Conservation (phyloP, 2,888 invertebrate genomes). For the Limnephilus marmoratus region DNA sequence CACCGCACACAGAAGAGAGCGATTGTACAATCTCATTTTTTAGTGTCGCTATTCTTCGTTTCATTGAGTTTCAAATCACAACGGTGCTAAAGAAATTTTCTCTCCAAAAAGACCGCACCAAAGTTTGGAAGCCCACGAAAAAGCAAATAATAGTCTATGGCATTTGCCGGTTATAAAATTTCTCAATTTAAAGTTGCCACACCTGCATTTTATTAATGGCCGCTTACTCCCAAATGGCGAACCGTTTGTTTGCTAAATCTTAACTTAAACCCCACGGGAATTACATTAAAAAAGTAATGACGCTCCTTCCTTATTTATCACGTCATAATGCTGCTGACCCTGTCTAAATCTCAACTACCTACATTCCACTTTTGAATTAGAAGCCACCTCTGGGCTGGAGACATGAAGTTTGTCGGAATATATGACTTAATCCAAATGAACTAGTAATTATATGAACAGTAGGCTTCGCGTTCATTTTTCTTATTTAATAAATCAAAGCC, state of each 20-base stretch:
- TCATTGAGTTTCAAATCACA: too few relatives aligned
- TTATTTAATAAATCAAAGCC: too few relatives aligned
- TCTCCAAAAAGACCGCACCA: not conserved
- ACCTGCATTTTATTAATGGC: conserved; percentile 48
- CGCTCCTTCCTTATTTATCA: not conserved
- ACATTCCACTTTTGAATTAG: not conserved
- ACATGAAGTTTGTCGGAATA: too few relatives aligned
- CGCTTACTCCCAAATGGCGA: not conserved
- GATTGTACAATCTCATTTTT: too few relatives aligned
- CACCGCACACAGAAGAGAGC: too few relatives aligned
- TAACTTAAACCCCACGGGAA: not conserved
- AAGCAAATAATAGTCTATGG: conserved; percentile 21
- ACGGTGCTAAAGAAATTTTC: too few relatives aligned
- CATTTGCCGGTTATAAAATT: conserved; percentile 27
- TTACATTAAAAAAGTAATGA: not conserved
- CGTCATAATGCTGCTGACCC: not conserved
- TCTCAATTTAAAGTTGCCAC: conserved; percentile 48
- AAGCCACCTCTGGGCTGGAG: not conserved
- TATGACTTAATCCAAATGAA: too few relatives aligned
- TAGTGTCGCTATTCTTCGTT: too few relatives aligned
- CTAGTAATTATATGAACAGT: too few relatives aligned
- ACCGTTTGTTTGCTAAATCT: not conserved
- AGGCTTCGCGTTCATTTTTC: too few relatives aligned
- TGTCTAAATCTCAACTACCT: not conserved
- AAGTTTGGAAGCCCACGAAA: not conserved